Evolutionary conservation across 30 jellyfish, hydroid and myxozoan genomes (phyloP), one percentile per base, ranked within the genome.

Genomic region (Sanderia malayensis): DNA sequence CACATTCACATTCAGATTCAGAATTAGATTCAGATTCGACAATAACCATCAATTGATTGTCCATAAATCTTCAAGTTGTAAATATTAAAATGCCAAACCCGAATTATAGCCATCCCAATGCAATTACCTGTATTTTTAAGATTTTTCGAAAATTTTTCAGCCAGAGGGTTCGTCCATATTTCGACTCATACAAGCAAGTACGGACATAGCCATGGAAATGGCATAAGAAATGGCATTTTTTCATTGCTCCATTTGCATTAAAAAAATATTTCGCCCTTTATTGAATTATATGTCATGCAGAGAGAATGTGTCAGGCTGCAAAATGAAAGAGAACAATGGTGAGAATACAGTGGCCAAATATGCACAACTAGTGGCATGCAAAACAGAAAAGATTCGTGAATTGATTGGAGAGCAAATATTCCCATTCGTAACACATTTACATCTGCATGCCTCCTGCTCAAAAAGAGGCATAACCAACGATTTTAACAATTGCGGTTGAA

Each of bases 401-500:
- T 3, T 13, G 4, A 24, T 61, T 23, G 19, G 52, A 2, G n/a
- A 2, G 1, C 44, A 22, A 4, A 3, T 19, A 3, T 61, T 0
- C 23, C 49, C 49, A 1, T 10, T 10, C 52, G 46, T 20, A 21
- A 8, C 46, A 23, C 73, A 29, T 29, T 3, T 23, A 9, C 49
- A 17, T 23, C 44, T 61, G n/a, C 47, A 46, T 1, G 7, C 6
- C n/a, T 18, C 0, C 2, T 10, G 2, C 28, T 9, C 73, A 21
- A 23, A 13, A n/a, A 7, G 64, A 4, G 79, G 79, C 29, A 67
- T 67, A 4, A 23, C 31, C 17, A 67, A 67, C 33, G 7, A 65
- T 17, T 67, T 67, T 31, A 67, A 67, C 64, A 67, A 67, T 24
- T 67, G 79, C 64, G 31, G 79, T 18, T 67, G 25, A 67, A 67